Evolutionary conservation across 1,140 invertebrate species (phyloP), one percentile per base, ranked within the genome.

Genomic region (Aphis gossypii): DNA sequence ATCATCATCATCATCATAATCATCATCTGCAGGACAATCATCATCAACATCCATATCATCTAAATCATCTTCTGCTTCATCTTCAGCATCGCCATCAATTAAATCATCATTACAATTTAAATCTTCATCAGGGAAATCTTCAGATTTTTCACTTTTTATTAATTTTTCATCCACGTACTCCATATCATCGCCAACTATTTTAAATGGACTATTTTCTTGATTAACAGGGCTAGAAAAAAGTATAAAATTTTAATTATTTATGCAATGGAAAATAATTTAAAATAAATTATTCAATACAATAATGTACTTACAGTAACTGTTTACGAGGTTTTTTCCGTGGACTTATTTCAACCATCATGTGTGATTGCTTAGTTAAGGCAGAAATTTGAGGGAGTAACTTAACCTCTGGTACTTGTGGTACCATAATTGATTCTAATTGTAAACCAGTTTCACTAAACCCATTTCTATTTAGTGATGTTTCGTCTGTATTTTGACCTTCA

Each of bases 261-360:
- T 41, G 44, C 2, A 46, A 25, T 25, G 2, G 18, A 46, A 1
- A 30, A 86, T 44, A 86, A 44, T 86, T n/a, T 76, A n/a, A n/a
- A 76, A 76, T 2, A 76, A 86, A 44, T 46, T 30, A 14, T 86
- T 30, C 25, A 76, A 18, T 38, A 18, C 18, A 14, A 46, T 2
- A 25, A 25, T 83, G 38, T 83, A 38, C 92, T 54, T 86, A 93
- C 92, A 93, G 38, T 41, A 93, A 44, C n/a, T 93, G 92, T 93
- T 93, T 93, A 60, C 92, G 92, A 86, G 92, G 92, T 54, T 93
- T 93, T 93, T 93, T 93, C 0, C 92, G 92, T 86, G 82, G 82
- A 41, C 91, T 92, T 1, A 93, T 93, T 54, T 93, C 92, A 56
- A 93, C 82, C 92, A 93, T 93, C 9, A 93, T 54, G 1, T 93